Evolutionary conservation across 2,113 vertebrate species (phyloP).

Genomic region (Vanacampus margaritifer): DNA sequence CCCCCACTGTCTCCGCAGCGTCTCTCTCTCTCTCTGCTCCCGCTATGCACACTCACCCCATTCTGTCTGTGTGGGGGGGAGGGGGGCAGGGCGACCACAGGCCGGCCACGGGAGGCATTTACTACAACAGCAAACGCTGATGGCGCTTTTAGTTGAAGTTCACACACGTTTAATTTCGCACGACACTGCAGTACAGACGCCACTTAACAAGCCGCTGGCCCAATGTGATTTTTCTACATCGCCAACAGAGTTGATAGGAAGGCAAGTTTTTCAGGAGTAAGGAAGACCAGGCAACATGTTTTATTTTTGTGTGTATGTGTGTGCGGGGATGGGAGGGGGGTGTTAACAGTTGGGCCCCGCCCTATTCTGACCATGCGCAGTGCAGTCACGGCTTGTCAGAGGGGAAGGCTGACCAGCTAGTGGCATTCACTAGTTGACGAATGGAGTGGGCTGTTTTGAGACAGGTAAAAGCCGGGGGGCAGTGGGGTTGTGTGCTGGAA

Average conservation of each 20-base stretch:
- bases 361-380: slow-evolving; percentile 61
- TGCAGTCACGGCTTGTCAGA: slow-evolving; percentile 68
- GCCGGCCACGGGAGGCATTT: slow-evolving; percentile 74
- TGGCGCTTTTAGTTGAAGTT: slow-evolving; percentile 48
- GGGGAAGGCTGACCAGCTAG: slow-evolving; percentile 48
- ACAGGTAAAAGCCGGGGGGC: slow-evolving; percentile 39
- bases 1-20: slow-evolving; percentile 77
- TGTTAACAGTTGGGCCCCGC: slow-evolving; percentile 39
- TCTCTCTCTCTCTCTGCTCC: slow-evolving; percentile 80
- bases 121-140: slow-evolving; percentile 81
- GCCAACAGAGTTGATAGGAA: slow-evolving; percentile 51
- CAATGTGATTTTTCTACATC: slow-evolving; percentile 65
- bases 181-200: slow-evolving; percentile 47
- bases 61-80: slow-evolving; percentile 77
- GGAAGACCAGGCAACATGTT: slow-evolving; percentile 58
- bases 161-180: slow-evolving; percentile 17
- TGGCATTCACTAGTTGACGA: slow-evolving; percentile 59
- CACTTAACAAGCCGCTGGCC: slow-evolving; percentile 48
- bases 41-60: slow-evolving; percentile 81
- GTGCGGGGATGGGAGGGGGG: slow-evolving; percentile 34
- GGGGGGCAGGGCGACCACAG: slow-evolving; percentile 77
- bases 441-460: slow-evolving; percentile 58
- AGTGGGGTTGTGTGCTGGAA: slow-evolving; percentile 60
- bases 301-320: not conserved
- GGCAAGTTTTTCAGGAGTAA: slow-evolving; percentile 48